phyloP scores from a whole-genome alignment of 2,888 invertebrate genomes.

The Cybosia mesomella region DNA sequence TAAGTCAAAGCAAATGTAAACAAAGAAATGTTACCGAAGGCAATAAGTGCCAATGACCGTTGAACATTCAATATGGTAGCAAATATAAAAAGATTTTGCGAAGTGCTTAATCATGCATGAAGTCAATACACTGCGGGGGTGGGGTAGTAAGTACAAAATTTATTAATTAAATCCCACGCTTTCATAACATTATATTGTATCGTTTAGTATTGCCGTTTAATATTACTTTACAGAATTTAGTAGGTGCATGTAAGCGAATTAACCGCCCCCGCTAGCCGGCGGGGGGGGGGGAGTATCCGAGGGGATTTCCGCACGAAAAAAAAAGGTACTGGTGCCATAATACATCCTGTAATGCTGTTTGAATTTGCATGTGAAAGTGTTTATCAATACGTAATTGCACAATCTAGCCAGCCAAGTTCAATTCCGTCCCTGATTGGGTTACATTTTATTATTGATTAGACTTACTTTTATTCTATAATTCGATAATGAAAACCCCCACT shows the following conservation, averaged over 20 bases:
- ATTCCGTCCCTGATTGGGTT: too few relatives aligned
- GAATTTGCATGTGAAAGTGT: too few relatives aligned
- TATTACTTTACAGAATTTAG: too few relatives aligned
- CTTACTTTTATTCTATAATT: neutral
- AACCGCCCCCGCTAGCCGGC: too few relatives aligned
- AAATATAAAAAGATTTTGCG: neutral
- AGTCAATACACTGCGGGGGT: constrained; percentile 54
- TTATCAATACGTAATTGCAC: too few relatives aligned
- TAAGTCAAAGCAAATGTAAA: neutral
- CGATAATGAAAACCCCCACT: neutral
- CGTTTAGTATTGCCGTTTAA: neutral
- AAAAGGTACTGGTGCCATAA: too few relatives aligned
- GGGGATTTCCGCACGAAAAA: too few relatives aligned
- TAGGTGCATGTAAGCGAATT: too few relatives aligned
- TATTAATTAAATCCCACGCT: constrained; percentile 35
- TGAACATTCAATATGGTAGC: neutral
- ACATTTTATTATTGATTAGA: neutral
- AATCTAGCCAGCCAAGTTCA: too few relatives aligned
- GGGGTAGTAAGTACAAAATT: constrained; percentile 26
- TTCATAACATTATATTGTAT: neutral
- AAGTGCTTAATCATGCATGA: constrained; percentile 24
- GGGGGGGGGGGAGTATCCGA: too few relatives aligned
- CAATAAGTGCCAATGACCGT: constrained; percentile 7
- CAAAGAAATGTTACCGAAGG: constrained; percentile 2
- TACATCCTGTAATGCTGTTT: too few relatives aligned